Percentiles rank a stretch among this genome's conserved stretches.
phyloP scores from a whole-genome alignment of 2,888 invertebrate species.

The Chesias legatella region DNA sequence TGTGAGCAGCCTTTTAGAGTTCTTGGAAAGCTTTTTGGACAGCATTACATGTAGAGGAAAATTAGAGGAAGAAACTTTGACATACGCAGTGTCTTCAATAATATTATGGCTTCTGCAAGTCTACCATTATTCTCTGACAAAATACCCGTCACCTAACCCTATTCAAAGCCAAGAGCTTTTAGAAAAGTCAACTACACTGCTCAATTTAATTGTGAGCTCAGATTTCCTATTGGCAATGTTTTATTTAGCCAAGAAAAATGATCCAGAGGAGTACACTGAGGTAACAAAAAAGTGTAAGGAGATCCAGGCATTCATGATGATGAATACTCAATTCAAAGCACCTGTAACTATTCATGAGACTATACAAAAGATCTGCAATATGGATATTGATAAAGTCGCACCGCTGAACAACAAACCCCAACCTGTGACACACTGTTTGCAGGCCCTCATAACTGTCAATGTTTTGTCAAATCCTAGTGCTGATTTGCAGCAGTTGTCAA shows the following conservation, averaged over 20 bases:
- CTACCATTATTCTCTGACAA: slow-evolving; percentile 76
- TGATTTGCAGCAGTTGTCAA: slow-evolving; percentile 89
- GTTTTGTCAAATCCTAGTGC: slow-evolving; percentile 92
- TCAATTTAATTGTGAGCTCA: slow-evolving; percentile 84
- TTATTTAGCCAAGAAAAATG: slow-evolving; percentile 90
- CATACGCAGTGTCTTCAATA: slow-evolving; percentile 89
- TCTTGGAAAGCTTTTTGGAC: slow-evolving; percentile 86
- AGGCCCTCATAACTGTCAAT: slow-evolving; percentile 91
- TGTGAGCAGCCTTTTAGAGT: slow-evolving; percentile 90
- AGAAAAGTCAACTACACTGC: slow-evolving; percentile 84
- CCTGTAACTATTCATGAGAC: slow-evolving; percentile 81
- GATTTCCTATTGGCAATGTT: slow-evolving; percentile 91
- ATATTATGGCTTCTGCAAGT: slow-evolving; percentile 91
- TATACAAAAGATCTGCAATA: slow-evolving; percentile 80
- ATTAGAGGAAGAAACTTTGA: slow-evolving; percentile 92
- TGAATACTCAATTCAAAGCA: slow-evolving; percentile 79
- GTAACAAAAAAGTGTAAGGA: slow-evolving; percentile 89
- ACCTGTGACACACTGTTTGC: slow-evolving; percentile 86
- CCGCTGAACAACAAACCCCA: slow-evolving; percentile 79
- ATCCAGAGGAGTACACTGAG: slow-evolving; percentile 83
- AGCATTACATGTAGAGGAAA: slow-evolving; percentile 87
- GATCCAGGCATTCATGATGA: slow-evolving; percentile 82
- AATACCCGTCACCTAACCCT: slow-evolving; percentile 67
- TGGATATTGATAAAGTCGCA: slow-evolving; percentile 82
- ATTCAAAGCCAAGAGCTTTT: slow-evolving; percentile 82